Evolutionary conservation across 2,113 vertebrate genomes (phyloP), one percentile per base, ranked within the genome.

Genomic region (Oreotragus oreotragus): DNA sequence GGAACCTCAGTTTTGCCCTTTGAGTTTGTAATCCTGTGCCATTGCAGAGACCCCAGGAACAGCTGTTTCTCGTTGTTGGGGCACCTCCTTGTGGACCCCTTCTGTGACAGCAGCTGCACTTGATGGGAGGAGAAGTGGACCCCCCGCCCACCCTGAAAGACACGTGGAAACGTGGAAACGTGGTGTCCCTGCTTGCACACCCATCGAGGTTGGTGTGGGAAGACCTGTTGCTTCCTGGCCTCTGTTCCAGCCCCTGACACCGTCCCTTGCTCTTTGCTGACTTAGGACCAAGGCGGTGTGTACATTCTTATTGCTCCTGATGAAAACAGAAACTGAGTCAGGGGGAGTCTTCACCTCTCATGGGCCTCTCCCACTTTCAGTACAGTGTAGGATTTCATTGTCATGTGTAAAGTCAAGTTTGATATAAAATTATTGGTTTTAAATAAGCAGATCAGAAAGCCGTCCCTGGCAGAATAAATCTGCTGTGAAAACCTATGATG

Each of bases 261-360:
- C 13, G 10, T 86, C 43, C 90, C 47, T 88, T 53, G 49, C 47
- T 60, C 30, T 51, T 87, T n/a, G 39, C 73, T 87, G 94, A 49
- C 81, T 95, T 96, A 62, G 95, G 89, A 47, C 58, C 76, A 55
- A 96, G 66, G 49, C 47, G 39, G 93, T 84, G 39, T 91, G 91
- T 90, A 51, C 9, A 84, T 77, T 96, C 84, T 43, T 47, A 39
- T 80, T 45, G 64, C n/a, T 58, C 19, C 4, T 12, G 27, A 45
- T 7, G 39, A 92, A 58, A 87, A 30, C 57, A 25, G 53, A 28
- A 3, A 15, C 57, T 39, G 30, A 45, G 15, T 16, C 16, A 43
- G 57, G 16, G 43, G 27, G 16, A 1, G 7, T 45, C 83, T 30
- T 27, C 28, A 21, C 3, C 1, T 30, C 53, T 17, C 64, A 7